Percentiles rank a stretch among this genome's conserved stretches.
phyloP scores from a whole-genome alignment of 2,797 vertebrate genomes.

The Podarcis siculus region DNA sequence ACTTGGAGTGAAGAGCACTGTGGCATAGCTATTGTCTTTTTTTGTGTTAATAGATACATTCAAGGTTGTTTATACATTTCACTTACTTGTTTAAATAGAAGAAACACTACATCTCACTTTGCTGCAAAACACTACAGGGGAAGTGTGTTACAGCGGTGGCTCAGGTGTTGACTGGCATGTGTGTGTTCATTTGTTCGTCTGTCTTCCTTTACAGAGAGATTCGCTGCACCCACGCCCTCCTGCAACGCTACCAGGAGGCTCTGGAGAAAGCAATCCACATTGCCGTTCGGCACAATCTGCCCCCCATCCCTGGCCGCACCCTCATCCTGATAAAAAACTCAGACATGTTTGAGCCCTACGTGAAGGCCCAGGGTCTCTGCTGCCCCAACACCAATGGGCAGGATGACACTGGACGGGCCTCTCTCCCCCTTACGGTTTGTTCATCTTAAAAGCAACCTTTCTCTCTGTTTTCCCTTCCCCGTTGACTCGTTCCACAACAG shows the following conservation, averaged over 20 bases:
- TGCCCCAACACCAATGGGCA: conserved; percentile 50
- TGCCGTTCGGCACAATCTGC: conserved; percentile 84
- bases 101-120: too few species aligned
- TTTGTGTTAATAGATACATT: too few species aligned
- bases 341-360: rapidly evolving
- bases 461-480: not conserved
- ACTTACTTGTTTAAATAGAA: too few species aligned
- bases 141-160: not conserved
- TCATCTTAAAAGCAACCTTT: not conserved
- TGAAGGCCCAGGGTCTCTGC: conserved; percentile 68
- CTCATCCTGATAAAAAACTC: conserved; percentile 70
- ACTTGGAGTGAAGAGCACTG: too few species aligned
- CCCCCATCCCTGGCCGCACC: conserved; percentile 85
- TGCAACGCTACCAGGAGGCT: conserved; percentile 82
- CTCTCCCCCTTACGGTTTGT: conserved; percentile 19
- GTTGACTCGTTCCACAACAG: too few species aligned
- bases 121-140: too few species aligned
- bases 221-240: conserved; percentile 61
- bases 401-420: not conserved
- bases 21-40: too few species aligned
- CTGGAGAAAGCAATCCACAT: conserved; percentile 84
- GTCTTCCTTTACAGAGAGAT: conserved; percentile 30
- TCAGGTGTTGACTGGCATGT: not conserved
- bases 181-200: too few species aligned
- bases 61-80: too few species aligned